Base-by-base conservation (phyloP, 35 echinoderm and acorn worm genomes). In the Chiridota heheva region DNA sequence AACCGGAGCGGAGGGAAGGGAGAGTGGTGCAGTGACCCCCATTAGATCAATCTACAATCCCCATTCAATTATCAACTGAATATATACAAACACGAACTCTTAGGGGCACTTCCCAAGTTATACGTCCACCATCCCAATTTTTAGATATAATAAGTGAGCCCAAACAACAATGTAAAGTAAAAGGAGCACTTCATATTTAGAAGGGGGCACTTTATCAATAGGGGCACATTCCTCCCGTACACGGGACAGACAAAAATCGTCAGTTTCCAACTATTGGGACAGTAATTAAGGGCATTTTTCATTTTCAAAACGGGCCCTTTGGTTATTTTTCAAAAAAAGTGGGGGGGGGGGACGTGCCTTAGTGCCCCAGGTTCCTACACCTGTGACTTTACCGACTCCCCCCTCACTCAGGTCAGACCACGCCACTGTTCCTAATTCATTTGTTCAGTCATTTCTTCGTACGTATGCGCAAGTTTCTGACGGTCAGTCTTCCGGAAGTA, bases 401-500 rank as follows among this genome's bases (percentile, higher is more conserved):
- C 2, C 38, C 31, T 2, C 2, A 64, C 12, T 31, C 31, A 7
- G 31, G 31, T 1, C 31, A 34, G 16, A 27, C 2, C 8, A 64
- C 18, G 20, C 35, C 25, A 18, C 22, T 31, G 27, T 20, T 58
- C 34, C 4, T 67, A 24, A 7, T 85, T 56, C 13, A 60, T 37
- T 16, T 49, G 38, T 5, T 71, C 80, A 36, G 40, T 66, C 38
- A 87, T 57, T 42, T 87, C 84, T 15, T 96, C 88, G 66, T 80
- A 88, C 8, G 84, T 73, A 18, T 79, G 59, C 18, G 84, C 64
- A n/a, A 97, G 74, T 62, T 91, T 97, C 2, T 87, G 60, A 42
- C 80, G 66, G 46, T 97, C 88, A 8, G 94, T 97, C 44, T 97
- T 97, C 44, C 85, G 41, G 37, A 84, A 91, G 43, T 88, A 88